Percentiles rank a stretch among this genome's conserved stretches.
These are phyloP conservation scores for Phymatocera aterrima DNA, from an alignment of 2,888 invertebrate genomes.

Conservation along the genomic window DNA sequence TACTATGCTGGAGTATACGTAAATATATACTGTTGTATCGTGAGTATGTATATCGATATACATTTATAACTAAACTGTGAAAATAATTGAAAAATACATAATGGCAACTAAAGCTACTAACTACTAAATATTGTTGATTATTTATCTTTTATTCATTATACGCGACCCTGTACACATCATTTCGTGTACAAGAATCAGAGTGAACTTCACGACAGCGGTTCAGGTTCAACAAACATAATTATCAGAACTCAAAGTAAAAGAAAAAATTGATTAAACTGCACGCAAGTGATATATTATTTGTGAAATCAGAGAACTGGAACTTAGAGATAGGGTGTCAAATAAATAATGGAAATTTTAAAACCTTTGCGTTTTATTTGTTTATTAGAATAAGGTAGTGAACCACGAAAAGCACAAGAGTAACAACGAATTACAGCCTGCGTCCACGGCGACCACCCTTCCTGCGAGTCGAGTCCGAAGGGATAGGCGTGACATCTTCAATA, in stretches of 20 bases:
- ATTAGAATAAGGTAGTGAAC: constrained; percentile 60
- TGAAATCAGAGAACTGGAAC: too few relatives aligned
- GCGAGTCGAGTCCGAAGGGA: constrained; percentile 98
- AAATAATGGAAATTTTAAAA: not conserved
- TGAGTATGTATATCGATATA: not conserved
- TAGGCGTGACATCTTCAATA: constrained; percentile 99
- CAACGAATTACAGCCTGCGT: constrained; percentile 95
- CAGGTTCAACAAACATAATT: too few relatives aligned
- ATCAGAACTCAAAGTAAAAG: too few relatives aligned
- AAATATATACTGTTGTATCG: not conserved
- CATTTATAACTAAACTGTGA: constrained; percentile 1
- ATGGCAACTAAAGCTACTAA: constrained; percentile 19
- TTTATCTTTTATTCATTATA: too few relatives aligned
- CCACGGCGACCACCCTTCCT: constrained; percentile 99
- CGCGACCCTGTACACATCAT: too few relatives aligned
- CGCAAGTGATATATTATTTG: too few relatives aligned
- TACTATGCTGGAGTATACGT: too few relatives aligned
- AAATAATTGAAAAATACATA: constrained; percentile 9
- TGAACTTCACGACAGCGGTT: too few relatives aligned
- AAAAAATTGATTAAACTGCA: too few relatives aligned
- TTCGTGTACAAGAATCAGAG: too few relatives aligned
- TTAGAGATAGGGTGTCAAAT: too few relatives aligned
- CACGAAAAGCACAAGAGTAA: constrained; percentile 59
- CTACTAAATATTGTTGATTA: too few relatives aligned
- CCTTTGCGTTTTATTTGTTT: constrained; percentile 58